Conservation (phyloP, 2,113 vertebrate genomes). For the Siphamia tubifer region DNA sequence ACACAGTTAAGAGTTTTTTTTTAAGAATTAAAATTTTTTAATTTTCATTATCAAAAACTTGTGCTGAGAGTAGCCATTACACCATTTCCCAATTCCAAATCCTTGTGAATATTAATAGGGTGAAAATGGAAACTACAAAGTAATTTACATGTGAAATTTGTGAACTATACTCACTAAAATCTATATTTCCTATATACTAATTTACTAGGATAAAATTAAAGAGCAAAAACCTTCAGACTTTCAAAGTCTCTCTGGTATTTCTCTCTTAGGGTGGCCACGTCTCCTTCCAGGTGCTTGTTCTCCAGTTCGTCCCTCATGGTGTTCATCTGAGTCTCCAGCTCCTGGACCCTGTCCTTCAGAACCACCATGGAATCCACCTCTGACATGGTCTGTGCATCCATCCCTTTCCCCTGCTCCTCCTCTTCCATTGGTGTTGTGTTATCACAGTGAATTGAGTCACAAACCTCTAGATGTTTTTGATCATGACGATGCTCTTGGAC, state of each 20-base stretch:
- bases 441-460: neutral
- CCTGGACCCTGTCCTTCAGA: constrained; percentile 88
- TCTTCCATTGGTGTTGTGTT: constrained; percentile 33
- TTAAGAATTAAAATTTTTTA: too few relatives aligned
- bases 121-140: constrained; percentile 9
- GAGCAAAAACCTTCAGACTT: constrained; percentile 91
- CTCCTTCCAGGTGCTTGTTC: constrained; percentile 87
- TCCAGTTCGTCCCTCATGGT: constrained; percentile 92
- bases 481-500: constrained; percentile 71
- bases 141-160: neutral
- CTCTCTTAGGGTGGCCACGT: constrained; percentile 83
- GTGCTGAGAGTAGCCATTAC: too few relatives aligned
- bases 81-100: constrained; percentile 53
- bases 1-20: too few relatives aligned
- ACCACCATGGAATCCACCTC: constrained; percentile 80
- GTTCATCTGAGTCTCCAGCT: constrained; percentile 92
- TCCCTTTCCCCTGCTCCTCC: constrained; percentile 43
- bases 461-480: constrained; percentile 49
- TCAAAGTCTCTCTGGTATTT: constrained; percentile 99
- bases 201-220: constrained; percentile 48
- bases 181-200: constrained; percentile 14
- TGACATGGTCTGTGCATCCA: constrained; percentile 3
- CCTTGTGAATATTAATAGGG: constrained; percentile 2
- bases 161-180: constrained; percentile 9
- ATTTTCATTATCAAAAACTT: too few relatives aligned